Conservation (phyloP, 1,140 invertebrate species). For the Bombyx mandarina region DNA sequence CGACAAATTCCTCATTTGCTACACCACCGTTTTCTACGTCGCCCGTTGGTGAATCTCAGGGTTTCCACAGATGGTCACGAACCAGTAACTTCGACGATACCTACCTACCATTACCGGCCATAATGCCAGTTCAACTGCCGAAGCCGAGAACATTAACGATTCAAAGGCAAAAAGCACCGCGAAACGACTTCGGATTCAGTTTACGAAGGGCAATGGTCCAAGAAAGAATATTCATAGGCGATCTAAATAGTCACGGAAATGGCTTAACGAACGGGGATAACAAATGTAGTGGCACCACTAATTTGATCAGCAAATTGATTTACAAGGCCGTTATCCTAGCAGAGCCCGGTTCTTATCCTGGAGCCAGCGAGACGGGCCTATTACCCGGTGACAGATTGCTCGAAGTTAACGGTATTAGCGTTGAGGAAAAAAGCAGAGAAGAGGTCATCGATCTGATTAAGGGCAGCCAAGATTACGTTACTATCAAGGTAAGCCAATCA, state of each 20-base stretch:
- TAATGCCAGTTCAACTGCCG: constrained; percentile 81
- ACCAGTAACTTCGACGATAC: constrained; percentile 81
- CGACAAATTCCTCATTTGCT: constrained; percentile 85
- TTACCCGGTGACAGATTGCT: constrained; percentile 93
- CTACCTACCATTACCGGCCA: constrained; percentile 83
- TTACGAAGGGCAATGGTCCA: constrained; percentile 88
- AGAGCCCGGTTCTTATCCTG: constrained; percentile 88
- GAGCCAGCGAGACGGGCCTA: constrained; percentile 85
- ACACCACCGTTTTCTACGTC: constrained; percentile 87
- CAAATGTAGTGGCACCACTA: constrained; percentile 44
- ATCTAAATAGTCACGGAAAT: constrained; percentile 47
- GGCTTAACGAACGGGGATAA: constrained; percentile 49
- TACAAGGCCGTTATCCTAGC: constrained; percentile 90
- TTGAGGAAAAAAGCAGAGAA: constrained; percentile 89
- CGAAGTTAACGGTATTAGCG: constrained; percentile 89
- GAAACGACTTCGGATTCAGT: constrained; percentile 95
- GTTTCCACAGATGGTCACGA: constrained; percentile 81
- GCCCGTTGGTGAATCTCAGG: constrained; percentile 86
- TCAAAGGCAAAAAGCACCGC: constrained; percentile 84
- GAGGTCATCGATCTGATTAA: constrained; percentile 95
- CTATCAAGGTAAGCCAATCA: constrained; percentile 81
- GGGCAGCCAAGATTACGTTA: constrained; percentile 85
- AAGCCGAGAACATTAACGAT: constrained; percentile 84
- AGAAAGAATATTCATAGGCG: constrained; percentile 71
- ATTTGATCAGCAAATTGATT: constrained; percentile 65